phyloP scores from a whole-genome alignment of 2,113 vertebrate genomes.

The Spilogale gracilis region DNA sequence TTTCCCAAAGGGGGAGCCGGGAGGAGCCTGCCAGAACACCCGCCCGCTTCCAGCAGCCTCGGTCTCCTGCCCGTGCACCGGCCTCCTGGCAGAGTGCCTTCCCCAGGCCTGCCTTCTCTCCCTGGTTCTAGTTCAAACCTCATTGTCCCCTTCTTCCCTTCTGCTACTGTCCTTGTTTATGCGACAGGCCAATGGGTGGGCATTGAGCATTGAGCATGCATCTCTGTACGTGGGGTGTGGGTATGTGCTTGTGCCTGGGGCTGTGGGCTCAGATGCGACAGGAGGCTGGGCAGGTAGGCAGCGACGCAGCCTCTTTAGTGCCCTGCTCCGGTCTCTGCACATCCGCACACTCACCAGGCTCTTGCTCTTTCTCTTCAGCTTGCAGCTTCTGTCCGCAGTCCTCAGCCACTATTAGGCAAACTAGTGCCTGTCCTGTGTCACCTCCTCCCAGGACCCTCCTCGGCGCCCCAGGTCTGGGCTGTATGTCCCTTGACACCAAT shows the following conservation, averaged over 20 bases:
- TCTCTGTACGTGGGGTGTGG: neutral
- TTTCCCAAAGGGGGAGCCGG: neutral
- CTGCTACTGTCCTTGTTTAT: neutral
- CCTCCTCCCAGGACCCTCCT: slow-evolving; percentile 24
- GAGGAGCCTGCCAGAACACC: neutral
- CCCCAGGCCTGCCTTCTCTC: neutral
- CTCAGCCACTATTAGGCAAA: neutral
- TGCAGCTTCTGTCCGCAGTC: neutral
- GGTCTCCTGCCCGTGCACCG: neutral
- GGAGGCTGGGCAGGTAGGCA: neutral
- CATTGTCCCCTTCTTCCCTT: neutral
- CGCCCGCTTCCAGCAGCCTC: neutral
- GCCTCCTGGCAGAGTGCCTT: neutral
- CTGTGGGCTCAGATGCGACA: neutral
- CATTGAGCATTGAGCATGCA: neutral
- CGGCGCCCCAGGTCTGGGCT: neutral
- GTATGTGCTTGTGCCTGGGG: neutral
- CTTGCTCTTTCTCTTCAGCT: neutral
- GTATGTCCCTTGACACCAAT: neutral
- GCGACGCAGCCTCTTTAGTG: neutral
- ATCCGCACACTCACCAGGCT: neutral
- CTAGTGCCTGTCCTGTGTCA: neutral
- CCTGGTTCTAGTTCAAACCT: neutral
- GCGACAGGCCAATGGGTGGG: neutral
- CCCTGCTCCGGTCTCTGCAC: neutral